phyloP scores from a whole-genome alignment of 2,888 invertebrate genomes.

The Lepeophtheirus nordmannii region DNA sequence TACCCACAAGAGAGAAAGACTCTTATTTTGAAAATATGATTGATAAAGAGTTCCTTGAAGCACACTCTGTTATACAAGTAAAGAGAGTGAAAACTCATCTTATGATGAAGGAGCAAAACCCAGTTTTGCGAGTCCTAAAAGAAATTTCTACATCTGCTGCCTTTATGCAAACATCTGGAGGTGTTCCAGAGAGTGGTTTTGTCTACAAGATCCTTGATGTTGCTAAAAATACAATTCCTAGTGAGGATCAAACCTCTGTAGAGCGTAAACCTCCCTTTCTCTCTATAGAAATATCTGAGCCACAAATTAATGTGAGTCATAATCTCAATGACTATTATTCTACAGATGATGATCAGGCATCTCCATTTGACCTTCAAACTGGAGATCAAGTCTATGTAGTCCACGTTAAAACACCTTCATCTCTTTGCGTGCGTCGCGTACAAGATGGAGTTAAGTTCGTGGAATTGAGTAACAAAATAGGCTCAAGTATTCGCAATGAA shows the following conservation, averaged over 20 bases:
- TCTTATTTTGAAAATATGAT: not conserved
- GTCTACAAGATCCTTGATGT: not conserved
- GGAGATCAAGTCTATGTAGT: not conserved
- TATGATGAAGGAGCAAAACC: slow-evolving; percentile 2
- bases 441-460: too few species aligned
- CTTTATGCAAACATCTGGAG: not conserved
- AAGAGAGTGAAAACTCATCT: not conserved
- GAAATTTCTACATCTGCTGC: not conserved
- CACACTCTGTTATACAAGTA: not conserved
- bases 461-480: too few species aligned
- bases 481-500: too few species aligned
- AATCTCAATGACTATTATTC: not conserved
- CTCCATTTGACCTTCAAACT: not conserved
- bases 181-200: not conserved
- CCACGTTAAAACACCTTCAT: not conserved
- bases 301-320: not conserved
- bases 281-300: not conserved
- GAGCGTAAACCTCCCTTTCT: not conserved
- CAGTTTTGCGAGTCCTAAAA: not conserved
- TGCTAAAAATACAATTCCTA: not conserved
- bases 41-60: not conserved
- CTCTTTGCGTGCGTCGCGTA: not conserved
- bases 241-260: not conserved
- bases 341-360: not conserved
- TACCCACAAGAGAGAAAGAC: not conserved